phyloP scores from a whole-genome alignment of 2,888 invertebrate species.

The Lampropteryx suffumata region DNA sequence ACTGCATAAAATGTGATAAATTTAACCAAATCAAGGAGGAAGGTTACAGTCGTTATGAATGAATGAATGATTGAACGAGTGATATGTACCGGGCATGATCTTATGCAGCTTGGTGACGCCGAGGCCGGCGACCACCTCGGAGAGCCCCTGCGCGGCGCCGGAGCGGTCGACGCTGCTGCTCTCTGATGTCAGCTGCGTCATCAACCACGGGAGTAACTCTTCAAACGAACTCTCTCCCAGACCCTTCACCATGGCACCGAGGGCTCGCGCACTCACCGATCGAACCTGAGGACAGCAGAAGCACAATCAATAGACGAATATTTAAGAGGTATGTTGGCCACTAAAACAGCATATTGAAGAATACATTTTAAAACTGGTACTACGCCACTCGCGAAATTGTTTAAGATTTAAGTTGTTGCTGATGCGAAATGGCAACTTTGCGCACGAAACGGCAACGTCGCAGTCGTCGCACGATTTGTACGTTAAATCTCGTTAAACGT shows the following conservation, averaged over 20 bases:
- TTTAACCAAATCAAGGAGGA: no score
- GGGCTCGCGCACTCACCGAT: conserved; percentile 96
- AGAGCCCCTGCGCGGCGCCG: conserved; percentile 98
- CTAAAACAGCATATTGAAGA: no score
- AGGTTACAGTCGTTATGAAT: neutral
- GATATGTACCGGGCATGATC: conserved; percentile 91
- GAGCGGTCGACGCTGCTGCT: conserved; percentile 97
- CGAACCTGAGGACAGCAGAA: conserved; percentile 91
- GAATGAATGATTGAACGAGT: neutral
- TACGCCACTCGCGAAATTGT: no score
- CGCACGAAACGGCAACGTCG: no score
- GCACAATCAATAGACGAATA: no score
- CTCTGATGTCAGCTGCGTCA: conserved; percentile 97
- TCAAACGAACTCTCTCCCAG: conserved; percentile 98
- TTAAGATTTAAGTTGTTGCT: no score
- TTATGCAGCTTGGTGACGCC: conserved; percentile 97
- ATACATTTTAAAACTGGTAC: no score
- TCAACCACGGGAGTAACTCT: conserved; percentile 98
- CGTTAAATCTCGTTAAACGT: no score
- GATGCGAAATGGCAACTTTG: no score
- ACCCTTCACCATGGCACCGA: conserved; percentile 98
- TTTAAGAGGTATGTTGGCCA: no score
- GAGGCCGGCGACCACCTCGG: conserved; percentile 97
- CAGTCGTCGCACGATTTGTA: no score
- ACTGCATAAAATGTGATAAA: no score